These are phyloP conservation scores for Philaethria dido DNA, from an alignment of 2,888 invertebrate species.

Conservation along the genomic window DNA sequence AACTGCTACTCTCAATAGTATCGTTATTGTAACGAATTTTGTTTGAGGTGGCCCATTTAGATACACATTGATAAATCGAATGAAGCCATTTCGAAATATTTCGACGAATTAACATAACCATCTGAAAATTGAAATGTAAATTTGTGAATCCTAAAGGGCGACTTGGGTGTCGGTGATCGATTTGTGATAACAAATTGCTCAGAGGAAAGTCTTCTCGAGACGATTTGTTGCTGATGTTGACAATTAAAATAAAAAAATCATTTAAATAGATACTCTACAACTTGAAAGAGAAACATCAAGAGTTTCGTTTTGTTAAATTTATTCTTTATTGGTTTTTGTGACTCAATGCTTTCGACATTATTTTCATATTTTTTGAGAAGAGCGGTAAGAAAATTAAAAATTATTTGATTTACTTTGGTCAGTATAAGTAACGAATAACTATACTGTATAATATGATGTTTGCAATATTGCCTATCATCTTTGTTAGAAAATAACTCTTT, in stretches of 20 bases:
- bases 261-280: constrained; percentile 8
- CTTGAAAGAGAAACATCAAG: neutral
- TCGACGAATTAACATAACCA: constrained; percentile 44
- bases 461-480: too few relatives aligned
- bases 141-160: constrained; percentile 43
- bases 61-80: constrained; percentile 35
- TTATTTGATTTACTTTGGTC: too few relatives aligned
- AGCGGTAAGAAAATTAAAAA: too few relatives aligned
- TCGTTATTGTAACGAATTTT: constrained; percentile 26
- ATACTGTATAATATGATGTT: too few relatives aligned
- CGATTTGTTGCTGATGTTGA: constrained; percentile 28
- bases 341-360: neutral
- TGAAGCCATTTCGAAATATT: constrained; percentile 37
- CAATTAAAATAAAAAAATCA: constrained; percentile 7
- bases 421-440: too few relatives aligned
- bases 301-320: neutral
- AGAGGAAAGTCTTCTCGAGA: constrained; percentile 26
- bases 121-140: constrained; percentile 47
- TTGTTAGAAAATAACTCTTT: too few relatives aligned
- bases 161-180: constrained; percentile 44
- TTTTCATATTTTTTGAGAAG: neutral
- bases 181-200: constrained; percentile 46
- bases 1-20: constrained; percentile 9
- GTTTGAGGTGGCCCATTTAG: constrained; percentile 24
- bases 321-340: neutral